Conservation (phyloP, 2,888 invertebrate genomes). For the Poecilobothrus nobilitatus region DNA sequence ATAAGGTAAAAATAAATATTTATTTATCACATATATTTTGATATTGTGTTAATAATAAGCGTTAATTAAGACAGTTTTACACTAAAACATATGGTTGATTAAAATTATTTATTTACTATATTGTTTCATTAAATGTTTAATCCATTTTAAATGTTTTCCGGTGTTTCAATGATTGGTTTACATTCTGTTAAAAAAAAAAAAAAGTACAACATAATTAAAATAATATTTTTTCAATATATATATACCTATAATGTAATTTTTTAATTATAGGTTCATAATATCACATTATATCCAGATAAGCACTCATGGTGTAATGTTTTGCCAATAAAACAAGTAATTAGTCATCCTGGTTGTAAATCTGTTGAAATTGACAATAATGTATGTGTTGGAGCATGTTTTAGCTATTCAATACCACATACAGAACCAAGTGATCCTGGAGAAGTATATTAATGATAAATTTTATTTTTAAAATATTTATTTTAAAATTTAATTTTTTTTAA, state of each 20-base stretch:
- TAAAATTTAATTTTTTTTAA: conserved; percentile 4
- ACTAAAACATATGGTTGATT: too few species aligned
- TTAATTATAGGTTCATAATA: conserved; percentile 51
- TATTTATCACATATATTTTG: too few species aligned
- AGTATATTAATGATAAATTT: conserved; percentile 30
- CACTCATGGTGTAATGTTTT: conserved; percentile 64
- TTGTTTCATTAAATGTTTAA: too few species aligned
- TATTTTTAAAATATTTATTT: background rate
- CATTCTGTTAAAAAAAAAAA: too few species aligned
- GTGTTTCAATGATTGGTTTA: too few species aligned
- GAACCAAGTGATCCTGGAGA: conserved; percentile 60
- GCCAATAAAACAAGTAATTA: conserved; percentile 58
- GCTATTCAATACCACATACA: conserved; percentile 59
- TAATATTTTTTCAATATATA: too few species aligned
- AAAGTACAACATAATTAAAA: too few species aligned
- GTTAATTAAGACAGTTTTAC: too few species aligned
- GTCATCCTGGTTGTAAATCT: conserved; percentile 55
- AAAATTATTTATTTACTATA: too few species aligned
- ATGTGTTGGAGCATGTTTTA: conserved; percentile 63
- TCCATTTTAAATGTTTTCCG: too few species aligned
- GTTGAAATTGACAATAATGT: conserved; percentile 61
- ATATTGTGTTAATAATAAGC: too few species aligned
- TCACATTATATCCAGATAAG: conserved; percentile 59
- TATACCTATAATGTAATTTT: too few species aligned
- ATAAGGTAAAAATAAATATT: conserved; percentile 16